Evolutionary conservation across 2,797 vertebrate species (phyloP).

Genomic region (Falco concolor): DNA sequence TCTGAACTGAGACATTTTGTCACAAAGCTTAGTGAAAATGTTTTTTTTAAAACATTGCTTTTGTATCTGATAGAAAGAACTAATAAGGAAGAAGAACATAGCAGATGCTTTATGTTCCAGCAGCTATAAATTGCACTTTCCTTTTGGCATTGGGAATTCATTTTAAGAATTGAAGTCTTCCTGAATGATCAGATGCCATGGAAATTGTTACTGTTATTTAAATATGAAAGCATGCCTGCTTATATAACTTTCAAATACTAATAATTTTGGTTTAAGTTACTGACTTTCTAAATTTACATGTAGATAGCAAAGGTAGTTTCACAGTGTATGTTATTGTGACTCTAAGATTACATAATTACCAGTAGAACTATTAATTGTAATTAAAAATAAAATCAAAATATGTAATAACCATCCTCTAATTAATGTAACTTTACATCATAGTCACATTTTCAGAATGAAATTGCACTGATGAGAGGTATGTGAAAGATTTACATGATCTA

Average conservation of each 20-base stretch:
- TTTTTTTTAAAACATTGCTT: neutral
- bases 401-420: neutral
- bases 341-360: neutral
- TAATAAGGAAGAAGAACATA: neutral
- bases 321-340: neutral
- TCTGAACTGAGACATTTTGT: neutral
- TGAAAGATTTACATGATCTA: neutral
- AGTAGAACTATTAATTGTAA: neutral
- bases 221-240: neutral
- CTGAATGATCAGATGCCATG: neutral
- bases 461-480: neutral
- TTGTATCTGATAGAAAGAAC: neutral
- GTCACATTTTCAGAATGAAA: neutral
- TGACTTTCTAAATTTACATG: neutral
- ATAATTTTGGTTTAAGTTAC: neutral
- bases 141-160: neutral
- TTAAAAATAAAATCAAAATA: neutral
- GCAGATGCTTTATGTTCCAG: neutral
- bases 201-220: neutral
- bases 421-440: neutral
- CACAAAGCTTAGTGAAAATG: neutral
- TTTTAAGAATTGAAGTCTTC: neutral
- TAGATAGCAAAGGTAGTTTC: neutral
- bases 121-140: neutral
- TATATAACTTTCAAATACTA: neutral